Evolutionary conservation across 2,797 vertebrate species (phyloP).

Genomic region (Chelon auratus): DNA sequence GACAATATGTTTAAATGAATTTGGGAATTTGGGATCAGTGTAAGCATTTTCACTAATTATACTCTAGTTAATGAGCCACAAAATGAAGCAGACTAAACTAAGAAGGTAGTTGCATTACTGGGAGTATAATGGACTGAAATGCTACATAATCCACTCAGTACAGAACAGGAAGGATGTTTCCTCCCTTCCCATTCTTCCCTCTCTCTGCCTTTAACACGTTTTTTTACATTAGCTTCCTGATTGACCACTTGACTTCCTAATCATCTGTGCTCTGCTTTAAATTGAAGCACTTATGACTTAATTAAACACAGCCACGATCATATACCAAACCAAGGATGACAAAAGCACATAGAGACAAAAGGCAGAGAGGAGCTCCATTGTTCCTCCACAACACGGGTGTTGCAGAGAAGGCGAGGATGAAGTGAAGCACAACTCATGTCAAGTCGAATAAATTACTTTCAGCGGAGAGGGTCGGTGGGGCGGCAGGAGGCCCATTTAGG

Average conservation of each 20-base stretch:
- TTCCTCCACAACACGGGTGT: slow-evolving; percentile 60
- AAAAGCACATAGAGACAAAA: slow-evolving; percentile 68
- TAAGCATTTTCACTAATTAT: neutral
- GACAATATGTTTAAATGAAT: slow-evolving; percentile 9
- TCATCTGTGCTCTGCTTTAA: slow-evolving; percentile 43
- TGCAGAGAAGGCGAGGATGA: slow-evolving; percentile 62
- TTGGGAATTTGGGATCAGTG: neutral
- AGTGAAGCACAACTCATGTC: slow-evolving; percentile 71
- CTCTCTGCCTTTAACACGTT: neutral
- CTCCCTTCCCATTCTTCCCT: neutral
- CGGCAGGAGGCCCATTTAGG: slow-evolving; percentile 68
- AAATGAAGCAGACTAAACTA: slow-evolving; percentile 14
- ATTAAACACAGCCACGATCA: slow-evolving; percentile 76
- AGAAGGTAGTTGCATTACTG: neutral
- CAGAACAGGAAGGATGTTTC: neutral
- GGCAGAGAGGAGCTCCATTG: slow-evolving; percentile 64
- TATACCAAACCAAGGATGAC: slow-evolving; percentile 31
- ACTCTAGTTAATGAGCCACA: neutral
- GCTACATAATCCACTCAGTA: neutral
- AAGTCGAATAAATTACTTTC: slow-evolving; percentile 75
- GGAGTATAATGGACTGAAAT: slow-evolving; percentile 8
- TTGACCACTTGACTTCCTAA: slow-evolving; percentile 64
- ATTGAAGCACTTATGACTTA: slow-evolving; percentile 62
- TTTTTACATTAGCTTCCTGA: slow-evolving; percentile 25
- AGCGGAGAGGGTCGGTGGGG: slow-evolving; percentile 50